A percentile compares a stretch with the other conserved stretches of the same genome.
These are phyloP conservation scores for Sipha flava DNA, from an alignment of 1,140 invertebrate species.

Conservation along the genomic window DNA sequence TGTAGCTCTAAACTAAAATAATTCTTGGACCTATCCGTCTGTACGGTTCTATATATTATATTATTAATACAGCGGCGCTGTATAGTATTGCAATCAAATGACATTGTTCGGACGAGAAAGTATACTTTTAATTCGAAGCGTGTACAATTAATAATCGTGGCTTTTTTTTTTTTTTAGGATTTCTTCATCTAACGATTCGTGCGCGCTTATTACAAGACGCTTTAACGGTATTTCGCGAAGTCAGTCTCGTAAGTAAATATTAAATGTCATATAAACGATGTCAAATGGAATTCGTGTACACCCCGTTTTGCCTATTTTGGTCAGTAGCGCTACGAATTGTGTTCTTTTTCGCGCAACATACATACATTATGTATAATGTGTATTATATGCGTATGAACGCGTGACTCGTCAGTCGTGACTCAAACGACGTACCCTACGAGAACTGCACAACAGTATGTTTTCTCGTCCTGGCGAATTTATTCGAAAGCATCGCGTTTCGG, in stretches of 20 bases:
- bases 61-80: no score
- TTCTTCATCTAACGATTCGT: no score
- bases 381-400: no score
- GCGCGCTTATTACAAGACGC: not conserved
- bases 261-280: not conserved
- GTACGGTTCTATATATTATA: no score
- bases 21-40: no score
- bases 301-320: not conserved
- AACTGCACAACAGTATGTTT: not conserved
- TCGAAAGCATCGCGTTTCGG: not conserved
- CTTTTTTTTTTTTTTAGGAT: no score
- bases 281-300: not conserved
- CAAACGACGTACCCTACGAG: not conserved
- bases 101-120: no score
- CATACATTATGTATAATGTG: no score
- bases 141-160: no score
- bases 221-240: not conserved
- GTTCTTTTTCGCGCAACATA: not conserved
- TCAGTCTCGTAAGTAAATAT: not conserved
- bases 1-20: no score
- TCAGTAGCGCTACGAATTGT: not conserved
- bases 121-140: no score
- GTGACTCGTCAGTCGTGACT: conserved; percentile 5
- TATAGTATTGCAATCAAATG: no score
- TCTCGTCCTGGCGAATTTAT: not conserved